Base-by-base conservation (phyloP, 2,888 invertebrate genomes). In the Arctia plantaginis region DNA sequence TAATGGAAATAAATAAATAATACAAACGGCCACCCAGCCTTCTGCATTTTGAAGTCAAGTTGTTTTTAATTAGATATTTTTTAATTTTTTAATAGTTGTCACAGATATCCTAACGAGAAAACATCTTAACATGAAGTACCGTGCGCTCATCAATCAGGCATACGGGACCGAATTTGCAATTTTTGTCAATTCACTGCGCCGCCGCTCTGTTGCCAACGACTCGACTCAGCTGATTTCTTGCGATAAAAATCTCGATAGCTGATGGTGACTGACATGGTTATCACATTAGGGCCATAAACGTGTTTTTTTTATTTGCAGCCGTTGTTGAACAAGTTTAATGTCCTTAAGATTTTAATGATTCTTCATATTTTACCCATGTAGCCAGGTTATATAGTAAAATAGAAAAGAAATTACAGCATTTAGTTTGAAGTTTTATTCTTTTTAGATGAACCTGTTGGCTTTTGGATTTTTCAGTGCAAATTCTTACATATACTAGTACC, bases 111-210 rank as follows among this genome's bases (percentile, higher is more conserved):
- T 20, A 51, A 27, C 35, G 35, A 33, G 69, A 55, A 66, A 33
- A 7, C 3, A 51, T 55, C 55, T 87, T 85, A 88, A 89, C 89
- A 88, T 84, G 79, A 86, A 86, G 81, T 77, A 78, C 77, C 70
- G 79, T 41, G 6, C 77, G 71, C 82, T 87, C 87, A 86, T 90
- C 91, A 86, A 88, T 91, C 89, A 89, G 80, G 59, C 73, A 20
- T 39, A 10, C 72, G 35, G 66, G 69, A 59, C 69, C 7, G 78
- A 82, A 84, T 82, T 85, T 81, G 77, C 82, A 85, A 85, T 81
- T 85, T 83, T 77, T 71, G 73, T 75, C 68, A 73, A 69, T 76
- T 77, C 71, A 74, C 65, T 59, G 33, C 30, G 66, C 67, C 66
- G 65, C 39, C 66, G 41, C 73, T 73, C 67, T 41, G 35, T 51